phyloP scores from a whole-genome alignment of 2,113 vertebrate genomes.

The Macquaria ambigua region DNA sequence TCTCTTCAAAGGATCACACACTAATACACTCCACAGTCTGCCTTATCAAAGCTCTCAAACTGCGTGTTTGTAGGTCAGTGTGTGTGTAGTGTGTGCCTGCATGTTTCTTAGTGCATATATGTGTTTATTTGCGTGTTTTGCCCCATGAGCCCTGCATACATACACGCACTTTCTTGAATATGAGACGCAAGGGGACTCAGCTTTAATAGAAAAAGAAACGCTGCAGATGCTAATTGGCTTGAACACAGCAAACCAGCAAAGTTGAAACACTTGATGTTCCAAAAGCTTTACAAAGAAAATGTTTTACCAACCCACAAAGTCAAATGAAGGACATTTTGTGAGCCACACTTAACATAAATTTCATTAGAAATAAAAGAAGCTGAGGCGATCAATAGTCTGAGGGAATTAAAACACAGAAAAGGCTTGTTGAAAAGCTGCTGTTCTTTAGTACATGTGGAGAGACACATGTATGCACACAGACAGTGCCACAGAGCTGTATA shows the following conservation, averaged over 20 bases:
- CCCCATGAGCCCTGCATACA: constrained; percentile 1
- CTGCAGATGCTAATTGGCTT: constrained; percentile 21
- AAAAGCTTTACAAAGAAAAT: constrained; percentile 10
- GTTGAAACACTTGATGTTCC: constrained; percentile 38
- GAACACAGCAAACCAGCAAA: constrained; percentile 7
- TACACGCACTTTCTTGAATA: not conserved
- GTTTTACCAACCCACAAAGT: constrained; percentile 23
- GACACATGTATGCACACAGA: not conserved
- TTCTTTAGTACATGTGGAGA: not conserved
- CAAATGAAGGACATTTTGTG: constrained; percentile 42
- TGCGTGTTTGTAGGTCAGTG: not conserved
- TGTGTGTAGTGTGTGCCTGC: not conserved
- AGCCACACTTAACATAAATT: not conserved
- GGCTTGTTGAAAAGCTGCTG: constrained; percentile 12
- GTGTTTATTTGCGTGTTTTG: constrained; percentile 6
- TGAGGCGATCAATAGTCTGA: not conserved
- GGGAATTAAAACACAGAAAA: not conserved
- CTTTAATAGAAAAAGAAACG: not conserved
- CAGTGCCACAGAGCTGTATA: not conserved
- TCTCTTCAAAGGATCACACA: constrained; percentile 68
- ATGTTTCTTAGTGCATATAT: not conserved
- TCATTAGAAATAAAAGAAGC: constrained; percentile 14
- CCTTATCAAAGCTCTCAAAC: constrained; percentile 63
- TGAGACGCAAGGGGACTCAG: not conserved
- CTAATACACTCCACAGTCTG: constrained; percentile 50